These are phyloP conservation scores for Hypothenemus hampei DNA, from an alignment of 1,140 invertebrate species.

Conservation along the genomic window DNA sequence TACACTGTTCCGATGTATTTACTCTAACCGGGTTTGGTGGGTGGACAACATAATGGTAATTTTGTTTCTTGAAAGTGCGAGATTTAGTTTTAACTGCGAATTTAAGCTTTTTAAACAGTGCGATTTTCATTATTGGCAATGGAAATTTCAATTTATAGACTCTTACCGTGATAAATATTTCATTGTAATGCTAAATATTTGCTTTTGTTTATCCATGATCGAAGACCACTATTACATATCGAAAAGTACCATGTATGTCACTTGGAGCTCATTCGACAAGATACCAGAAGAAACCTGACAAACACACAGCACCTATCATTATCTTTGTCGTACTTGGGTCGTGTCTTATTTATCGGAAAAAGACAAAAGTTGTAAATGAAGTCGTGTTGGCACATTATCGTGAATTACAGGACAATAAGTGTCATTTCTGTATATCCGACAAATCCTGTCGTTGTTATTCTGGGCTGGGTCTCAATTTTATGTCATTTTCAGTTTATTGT, in stretches of 20 bases:
- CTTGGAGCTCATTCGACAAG: constrained; percentile 23
- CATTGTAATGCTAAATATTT: no score
- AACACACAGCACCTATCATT: constrained; percentile 10
- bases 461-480: constrained; percentile 9
- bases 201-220: no score
- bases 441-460: constrained; percentile 14
- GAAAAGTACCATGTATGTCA: constrained; percentile 17
- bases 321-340: constrained; percentile 1
- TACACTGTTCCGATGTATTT: not conserved
- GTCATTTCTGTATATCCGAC: constrained; percentile 24
- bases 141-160: no score
- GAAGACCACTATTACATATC: constrained; percentile 10
- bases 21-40: no score
- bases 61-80: not conserved
- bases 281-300: constrained; percentile 22
- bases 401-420: constrained; percentile 33
- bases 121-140: no score
- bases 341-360: constrained; percentile 12
- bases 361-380: constrained; percentile 23
- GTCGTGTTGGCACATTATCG: constrained; percentile 26
- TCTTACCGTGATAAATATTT: no score
- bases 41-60: not conserved
- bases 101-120: no score
- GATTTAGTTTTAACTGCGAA: no score
- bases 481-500: not conserved